These are phyloP conservation scores for Catotricha subobsoleta DNA, from an alignment of 2,888 invertebrate genomes.

Conservation along the genomic window DNA sequence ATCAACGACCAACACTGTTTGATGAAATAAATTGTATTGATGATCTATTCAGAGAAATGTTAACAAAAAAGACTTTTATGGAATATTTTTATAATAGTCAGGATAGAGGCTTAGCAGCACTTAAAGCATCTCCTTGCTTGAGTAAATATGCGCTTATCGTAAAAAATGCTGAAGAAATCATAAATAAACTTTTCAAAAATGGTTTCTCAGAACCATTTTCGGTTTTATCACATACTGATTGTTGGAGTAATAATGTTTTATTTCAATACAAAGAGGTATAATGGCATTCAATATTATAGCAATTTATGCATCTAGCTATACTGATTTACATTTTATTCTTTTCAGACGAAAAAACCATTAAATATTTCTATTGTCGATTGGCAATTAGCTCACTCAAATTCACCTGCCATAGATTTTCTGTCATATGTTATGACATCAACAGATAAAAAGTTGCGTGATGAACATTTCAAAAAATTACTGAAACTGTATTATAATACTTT, in stretches of 20 bases:
- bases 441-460: constrained; percentile 7
- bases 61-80: constrained; percentile 4
- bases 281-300: not conserved
- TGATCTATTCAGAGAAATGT: constrained; percentile 5
- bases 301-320: not conserved
- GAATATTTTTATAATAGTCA: no score
- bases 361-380: constrained; percentile 9
- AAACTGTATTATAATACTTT: constrained; percentile 9
- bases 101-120: no score
- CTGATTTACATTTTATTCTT: not conserved
- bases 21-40: constrained; percentile 1
- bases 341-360: constrained; percentile 5
- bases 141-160: not conserved
- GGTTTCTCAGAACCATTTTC: not conserved
- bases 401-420: constrained; percentile 9
- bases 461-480: constrained; percentile 9
- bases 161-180: not conserved
- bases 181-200: not conserved
- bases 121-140: constrained; percentile 1
- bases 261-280: constrained; percentile 3
- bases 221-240: constrained; percentile 3
- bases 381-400: constrained; percentile 10
- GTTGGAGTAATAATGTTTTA: constrained; percentile 8
- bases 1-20: constrained; percentile 7
- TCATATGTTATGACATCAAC: constrained; percentile 9